These are phyloP conservation scores for Callithrix jacchus DNA, from an alignment of 2,113 vertebrate species.

Conservation along the genomic window DNA sequence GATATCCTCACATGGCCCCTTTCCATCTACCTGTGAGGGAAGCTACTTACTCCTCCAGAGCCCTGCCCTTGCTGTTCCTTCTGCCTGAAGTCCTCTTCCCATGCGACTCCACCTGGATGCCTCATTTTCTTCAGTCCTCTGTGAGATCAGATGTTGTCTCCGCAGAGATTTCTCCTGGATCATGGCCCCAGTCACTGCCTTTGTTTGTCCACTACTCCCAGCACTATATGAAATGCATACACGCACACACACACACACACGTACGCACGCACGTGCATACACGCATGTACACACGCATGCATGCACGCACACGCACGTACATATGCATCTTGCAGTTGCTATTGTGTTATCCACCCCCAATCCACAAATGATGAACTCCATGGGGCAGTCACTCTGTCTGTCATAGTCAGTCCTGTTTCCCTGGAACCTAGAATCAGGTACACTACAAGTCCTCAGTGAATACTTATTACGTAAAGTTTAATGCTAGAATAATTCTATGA, in stretches of 20 bases:
- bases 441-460: not conserved
- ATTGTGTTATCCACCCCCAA: not conserved
- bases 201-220: not conserved
- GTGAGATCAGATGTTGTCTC: not conserved
- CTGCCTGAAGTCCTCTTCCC: not conserved
- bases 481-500: not conserved
- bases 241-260: fast-evolving
- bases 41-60: not conserved
- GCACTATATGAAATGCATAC: not conserved
- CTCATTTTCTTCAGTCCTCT: not conserved
- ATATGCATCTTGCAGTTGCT: too few relatives aligned
- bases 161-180: not conserved
- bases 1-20: not conserved
- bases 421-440: not conserved
- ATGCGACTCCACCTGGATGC: not conserved
- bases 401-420: too few relatives aligned
- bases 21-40: too few relatives aligned
- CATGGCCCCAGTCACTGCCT: too few relatives aligned
- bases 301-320: too few relatives aligned
- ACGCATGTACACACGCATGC: fast-evolving
- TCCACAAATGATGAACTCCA: not conserved
- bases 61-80: not conserved
- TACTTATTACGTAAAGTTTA: not conserved
- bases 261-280: fast-evolving
- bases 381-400: not conserved